These are phyloP conservation scores for Eretmochelys imbricata DNA, from an alignment of 2,113 vertebrate genomes.

Conservation along the genomic window DNA sequence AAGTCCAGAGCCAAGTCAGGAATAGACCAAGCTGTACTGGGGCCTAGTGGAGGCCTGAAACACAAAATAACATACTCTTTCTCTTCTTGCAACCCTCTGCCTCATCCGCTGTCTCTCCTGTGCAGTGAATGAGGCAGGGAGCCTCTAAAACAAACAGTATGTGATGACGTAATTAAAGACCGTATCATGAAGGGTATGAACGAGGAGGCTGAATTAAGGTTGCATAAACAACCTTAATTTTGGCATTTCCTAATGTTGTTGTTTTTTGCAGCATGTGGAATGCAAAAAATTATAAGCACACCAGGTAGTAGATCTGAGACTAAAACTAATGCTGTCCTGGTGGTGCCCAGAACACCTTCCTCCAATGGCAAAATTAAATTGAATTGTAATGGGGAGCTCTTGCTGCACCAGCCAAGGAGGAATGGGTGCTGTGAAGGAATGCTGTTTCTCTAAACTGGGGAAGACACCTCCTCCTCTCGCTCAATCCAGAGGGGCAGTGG, in stretches of 20 bases:
- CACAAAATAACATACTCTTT: neutral
- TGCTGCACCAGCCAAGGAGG: neutral
- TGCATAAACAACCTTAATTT: neutral
- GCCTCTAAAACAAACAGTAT: neutral
- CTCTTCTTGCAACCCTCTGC: neutral
- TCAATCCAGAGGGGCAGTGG: neutral
- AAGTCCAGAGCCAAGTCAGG: neutral
- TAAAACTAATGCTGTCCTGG: neutral
- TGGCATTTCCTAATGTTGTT: neutral
- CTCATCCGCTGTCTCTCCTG: neutral
- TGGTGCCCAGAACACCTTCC: neutral
- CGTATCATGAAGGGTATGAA: neutral
- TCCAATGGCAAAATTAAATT: neutral
- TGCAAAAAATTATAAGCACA: too few species aligned
- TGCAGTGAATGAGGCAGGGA: neutral
- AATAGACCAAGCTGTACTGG: neutral
- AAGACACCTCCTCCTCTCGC: neutral
- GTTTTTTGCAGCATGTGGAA: neutral
- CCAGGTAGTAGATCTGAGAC: neutral
- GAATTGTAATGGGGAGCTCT: neutral
- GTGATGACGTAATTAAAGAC: neutral
- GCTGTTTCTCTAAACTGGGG: neutral
- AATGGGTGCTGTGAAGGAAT: neutral
- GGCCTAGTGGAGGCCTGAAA: neutral
- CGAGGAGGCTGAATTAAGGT: neutral